These are phyloP conservation scores for Entomobrya multifasciata DNA, from an alignment of 2,888 invertebrate genomes.

Conservation along the genomic window DNA sequence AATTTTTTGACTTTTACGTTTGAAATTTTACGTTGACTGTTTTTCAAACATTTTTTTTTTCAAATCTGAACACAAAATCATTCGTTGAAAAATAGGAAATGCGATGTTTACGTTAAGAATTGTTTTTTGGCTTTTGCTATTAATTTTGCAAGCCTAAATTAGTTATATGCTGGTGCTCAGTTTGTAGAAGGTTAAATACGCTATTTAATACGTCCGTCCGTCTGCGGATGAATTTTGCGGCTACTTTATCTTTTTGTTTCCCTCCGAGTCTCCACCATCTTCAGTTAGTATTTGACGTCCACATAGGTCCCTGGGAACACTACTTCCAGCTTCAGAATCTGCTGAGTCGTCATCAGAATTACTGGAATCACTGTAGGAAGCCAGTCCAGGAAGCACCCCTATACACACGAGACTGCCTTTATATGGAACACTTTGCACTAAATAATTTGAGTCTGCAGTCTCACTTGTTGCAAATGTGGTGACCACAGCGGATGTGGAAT, in stretches of 20 bases:
- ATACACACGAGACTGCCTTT: constrained; percentile 83
- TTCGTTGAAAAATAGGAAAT: too few species aligned
- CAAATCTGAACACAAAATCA: too few species aligned
- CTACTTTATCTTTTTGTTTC: constrained; percentile 50
- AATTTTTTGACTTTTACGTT: too few species aligned
- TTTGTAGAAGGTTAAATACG: too few species aligned
- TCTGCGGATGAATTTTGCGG: too few species aligned
- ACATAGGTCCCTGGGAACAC: constrained; percentile 81
- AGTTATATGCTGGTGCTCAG: too few species aligned
- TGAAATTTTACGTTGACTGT: too few species aligned
- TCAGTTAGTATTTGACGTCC: constrained; percentile 80
- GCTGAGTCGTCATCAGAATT: constrained; percentile 85
- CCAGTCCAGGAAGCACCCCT: constrained; percentile 92
- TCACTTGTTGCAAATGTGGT: constrained; percentile 57
- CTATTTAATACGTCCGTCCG: too few species aligned
- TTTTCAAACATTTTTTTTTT: too few species aligned
- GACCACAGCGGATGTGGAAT: constrained; percentile 41
- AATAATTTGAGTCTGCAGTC: constrained; percentile 51
- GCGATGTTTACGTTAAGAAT: too few species aligned
- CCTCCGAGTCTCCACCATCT: constrained; percentile 26
- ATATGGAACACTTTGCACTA: constrained; percentile 76
- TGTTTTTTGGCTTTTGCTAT: too few species aligned
- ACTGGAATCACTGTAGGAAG: constrained; percentile 88
- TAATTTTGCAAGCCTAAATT: too few species aligned
- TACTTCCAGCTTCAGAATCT: constrained; percentile 78